Base-by-base conservation (phyloP, 1,140 invertebrate species). In the Ectropis grisescens region DNA sequence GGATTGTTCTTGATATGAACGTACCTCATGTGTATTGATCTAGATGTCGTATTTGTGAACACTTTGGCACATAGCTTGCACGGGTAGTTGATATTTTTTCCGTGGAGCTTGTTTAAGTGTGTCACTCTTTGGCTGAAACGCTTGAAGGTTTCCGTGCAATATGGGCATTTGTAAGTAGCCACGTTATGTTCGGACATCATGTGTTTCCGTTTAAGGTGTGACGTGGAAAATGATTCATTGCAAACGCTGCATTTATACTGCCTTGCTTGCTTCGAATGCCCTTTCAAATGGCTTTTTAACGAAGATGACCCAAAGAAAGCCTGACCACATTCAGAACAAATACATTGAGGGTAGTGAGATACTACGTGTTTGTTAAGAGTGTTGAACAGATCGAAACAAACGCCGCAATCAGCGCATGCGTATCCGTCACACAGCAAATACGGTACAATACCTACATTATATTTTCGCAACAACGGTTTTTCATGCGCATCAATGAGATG, bases 191-290 rank as follows among this genome's bases (percentile, higher is more conserved):
- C 57, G 29, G 69, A 66, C 13, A 37, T 48, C n/a, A n/a, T n/a
- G 19, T 81, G 76, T 13, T 44, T 58, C 29, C 67, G 64, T 26
- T 40, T 67, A 62, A 37, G 0, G 45, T 35, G 12, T 47, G 49
- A 0, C 53, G 3, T 66, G 4, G 58, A 33, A 33, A 81, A 82
- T 3, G 58, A 34, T 29, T 67, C 45, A 8, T 67, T 52, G 24
- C 79, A 82, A 50, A 65, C 74, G 0, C 57, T 48, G 37, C n/a
- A n/a, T n/a, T n/a, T n/a, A n/a, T n/a, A n/a, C 79, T 81, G 42
- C 67, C 72, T 14, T 60, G 44, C n/a, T n/a, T n/a, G n/a, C n/a
- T n/a, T n/a, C n/a, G n/a, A n/a, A n/a, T n/a, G n/a, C n/a, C n/a
- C n/a, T n/a, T n/a, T 41, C 3, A 48, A 24, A 37, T 82, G 76